phyloP scores from a whole-genome alignment of 2,797 vertebrate species.

The Anabas testudineus region DNA sequence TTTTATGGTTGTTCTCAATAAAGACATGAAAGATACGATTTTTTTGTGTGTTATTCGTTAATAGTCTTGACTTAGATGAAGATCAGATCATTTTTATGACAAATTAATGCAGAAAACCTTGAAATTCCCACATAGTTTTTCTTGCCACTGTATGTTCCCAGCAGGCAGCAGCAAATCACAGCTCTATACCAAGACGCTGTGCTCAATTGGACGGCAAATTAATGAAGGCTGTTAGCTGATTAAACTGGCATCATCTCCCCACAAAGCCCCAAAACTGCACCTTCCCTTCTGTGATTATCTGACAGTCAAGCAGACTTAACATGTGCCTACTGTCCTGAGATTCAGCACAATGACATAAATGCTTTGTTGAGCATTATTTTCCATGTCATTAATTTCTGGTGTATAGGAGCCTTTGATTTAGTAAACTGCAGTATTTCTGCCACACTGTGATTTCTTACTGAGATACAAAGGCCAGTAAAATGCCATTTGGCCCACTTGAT shows the following conservation, averaged over 20 bases:
- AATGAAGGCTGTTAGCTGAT: constrained; percentile 71
- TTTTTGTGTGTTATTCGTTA: too few species aligned
- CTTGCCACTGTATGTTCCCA: background rate
- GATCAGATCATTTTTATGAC: too few species aligned
- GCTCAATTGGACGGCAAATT: constrained; percentile 65
- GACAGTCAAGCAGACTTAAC: constrained; percentile 9
- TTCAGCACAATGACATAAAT: background rate
- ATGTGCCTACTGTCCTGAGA: background rate
- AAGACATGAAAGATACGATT: too few species aligned
- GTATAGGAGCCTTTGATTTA: background rate
- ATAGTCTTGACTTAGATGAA: too few species aligned
- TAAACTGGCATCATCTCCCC: constrained; percentile 48
- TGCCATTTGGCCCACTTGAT: background rate
- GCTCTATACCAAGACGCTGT: constrained; percentile 55
- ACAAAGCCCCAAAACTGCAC: constrained; percentile 22
- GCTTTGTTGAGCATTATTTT: background rate
- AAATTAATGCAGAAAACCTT: too few species aligned
- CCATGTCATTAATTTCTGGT: background rate
- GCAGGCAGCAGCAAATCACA: constrained; percentile 30
- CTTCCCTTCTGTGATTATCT: constrained; percentile 18
- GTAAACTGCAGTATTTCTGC: background rate
- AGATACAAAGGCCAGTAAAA: constrained; percentile 4
- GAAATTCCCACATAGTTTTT: too few species aligned
- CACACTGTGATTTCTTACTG: background rate
- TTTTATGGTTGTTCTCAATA: too few species aligned